phyloP scores from a whole-genome alignment of 2,113 vertebrate genomes.

The Catharus fuscescens region DNA sequence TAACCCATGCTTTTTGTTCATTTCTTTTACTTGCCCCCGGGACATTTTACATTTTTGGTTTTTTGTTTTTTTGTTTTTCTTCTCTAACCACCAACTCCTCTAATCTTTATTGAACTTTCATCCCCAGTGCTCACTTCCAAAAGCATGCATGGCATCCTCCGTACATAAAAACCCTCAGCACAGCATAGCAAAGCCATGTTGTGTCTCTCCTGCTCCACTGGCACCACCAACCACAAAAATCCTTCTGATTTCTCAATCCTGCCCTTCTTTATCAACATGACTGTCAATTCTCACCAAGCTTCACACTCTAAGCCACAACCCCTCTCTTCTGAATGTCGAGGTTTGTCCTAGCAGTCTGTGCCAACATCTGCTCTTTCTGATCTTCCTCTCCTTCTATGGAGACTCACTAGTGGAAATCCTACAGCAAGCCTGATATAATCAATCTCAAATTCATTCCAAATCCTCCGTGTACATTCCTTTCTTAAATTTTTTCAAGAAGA shows the following conservation, averaged over 20 bases:
- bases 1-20: neutral
- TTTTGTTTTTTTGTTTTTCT: neutral
- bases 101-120: neutral
- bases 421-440: constrained; percentile 3
- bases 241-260: neutral
- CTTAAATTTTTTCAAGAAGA: neutral
- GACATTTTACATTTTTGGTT: neutral
- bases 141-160: neutral
- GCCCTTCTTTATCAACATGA: neutral
- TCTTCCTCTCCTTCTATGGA: constrained; percentile 38
- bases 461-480: neutral
- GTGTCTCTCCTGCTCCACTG: neutral
- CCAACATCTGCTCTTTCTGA: neutral
- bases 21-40: neutral
- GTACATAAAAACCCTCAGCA: neutral
- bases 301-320: neutral
- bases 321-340: neutral
- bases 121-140: neutral
- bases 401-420: neutral
- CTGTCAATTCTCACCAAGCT: neutral
- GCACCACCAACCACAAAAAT: neutral
- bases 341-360: neutral
- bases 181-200: neutral
- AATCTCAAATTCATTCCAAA: constrained; percentile 4
- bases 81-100: neutral